These are phyloP conservation scores for Lates calcarifer DNA, from an alignment of 2,113 vertebrate species.

Conservation along the genomic window DNA sequence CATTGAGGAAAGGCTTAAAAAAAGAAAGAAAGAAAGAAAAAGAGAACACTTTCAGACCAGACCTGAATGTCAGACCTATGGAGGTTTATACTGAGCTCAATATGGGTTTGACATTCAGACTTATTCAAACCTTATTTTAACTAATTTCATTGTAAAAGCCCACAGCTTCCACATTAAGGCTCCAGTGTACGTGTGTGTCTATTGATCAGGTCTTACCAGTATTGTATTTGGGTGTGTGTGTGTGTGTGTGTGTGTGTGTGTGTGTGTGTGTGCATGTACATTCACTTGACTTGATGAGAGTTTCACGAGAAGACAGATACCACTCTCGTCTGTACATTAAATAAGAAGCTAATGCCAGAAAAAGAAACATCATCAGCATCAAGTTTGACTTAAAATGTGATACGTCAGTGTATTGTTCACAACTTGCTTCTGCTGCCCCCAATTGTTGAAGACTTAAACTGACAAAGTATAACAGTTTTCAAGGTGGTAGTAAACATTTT, in stretches of 20 bases:
- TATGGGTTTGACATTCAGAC: slow-evolving; percentile 13
- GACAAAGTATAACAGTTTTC: too few relatives aligned
- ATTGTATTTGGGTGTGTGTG: too few relatives aligned
- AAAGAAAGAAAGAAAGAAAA: neutral
- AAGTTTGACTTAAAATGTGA: too few relatives aligned
- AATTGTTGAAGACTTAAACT: too few relatives aligned
- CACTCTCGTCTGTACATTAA: neutral
- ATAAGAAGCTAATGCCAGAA: neutral
- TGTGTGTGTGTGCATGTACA: too few relatives aligned
- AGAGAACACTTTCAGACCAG: neutral
- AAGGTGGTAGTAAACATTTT: too few relatives aligned
- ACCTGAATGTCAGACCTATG: slow-evolving; percentile 19
- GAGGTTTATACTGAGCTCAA: neutral
- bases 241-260: too few relatives aligned
- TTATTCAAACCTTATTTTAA: slow-evolving; percentile 7
- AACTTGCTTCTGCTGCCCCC: too few relatives aligned
- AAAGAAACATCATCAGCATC: too few relatives aligned
- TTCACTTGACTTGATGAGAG: neutral
- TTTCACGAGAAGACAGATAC: neutral
- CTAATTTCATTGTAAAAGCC: slow-evolving; percentile 10
- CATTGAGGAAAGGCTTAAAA: neutral
- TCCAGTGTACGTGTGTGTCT: neutral
- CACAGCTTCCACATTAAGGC: slow-evolving; percentile 32
- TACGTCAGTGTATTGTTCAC: too few relatives aligned
- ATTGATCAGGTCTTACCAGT: neutral